Evolutionary conservation across 2,888 invertebrate genomes (phyloP), one percentile per base, ranked within the genome.

Genomic region (Eupeodes latifasciatus): DNA sequence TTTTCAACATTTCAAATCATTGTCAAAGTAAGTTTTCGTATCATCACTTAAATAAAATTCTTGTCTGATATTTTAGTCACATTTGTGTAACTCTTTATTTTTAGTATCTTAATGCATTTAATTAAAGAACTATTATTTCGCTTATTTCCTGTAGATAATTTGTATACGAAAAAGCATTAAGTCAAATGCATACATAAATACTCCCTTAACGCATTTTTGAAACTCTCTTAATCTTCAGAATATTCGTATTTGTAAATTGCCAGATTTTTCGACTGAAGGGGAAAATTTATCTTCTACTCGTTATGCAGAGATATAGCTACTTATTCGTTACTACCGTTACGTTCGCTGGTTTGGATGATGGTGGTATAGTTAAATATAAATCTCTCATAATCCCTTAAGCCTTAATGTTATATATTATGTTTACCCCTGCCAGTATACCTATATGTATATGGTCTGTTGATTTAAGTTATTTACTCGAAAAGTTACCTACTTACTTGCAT

Each of bases 341-440:
- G 27, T 27, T 27, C 47, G 19, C 6, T 27, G 1, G 6, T 27
- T 27, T 27, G 27, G 27, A 27, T 27, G 27, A 27, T 27, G 27
- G 12, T 27, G 19, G 66, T 47, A 19, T 16, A 19, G 66, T 47
- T 66, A 47, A 66, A 66, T 66, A 66, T 27, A 64, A 19, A 44
- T 66, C 66, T 40, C 40, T 66, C 47, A 19, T 66, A 66, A 66
- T 66, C 27, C 66, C 66, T 27, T 66, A 66, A 66, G 66, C 66
- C 27, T 47, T 14, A 47, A 47, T 66, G 59, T 59, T 59, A 5
- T 49, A 49, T 49, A 34, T 59, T 66, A 66, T 66, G 47, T 27
- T 47, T 27, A 66, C 66, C 66, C 66, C 61, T 61, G 40, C 36
- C 61, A 40, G 40, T 10, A 40, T n/a, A 61, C n/a, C n/a, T n/a